Evolutionary conservation across 2,888 invertebrate species (phyloP), one percentile per base, ranked within the genome.

Genomic region (Tigriopus californicus): DNA sequence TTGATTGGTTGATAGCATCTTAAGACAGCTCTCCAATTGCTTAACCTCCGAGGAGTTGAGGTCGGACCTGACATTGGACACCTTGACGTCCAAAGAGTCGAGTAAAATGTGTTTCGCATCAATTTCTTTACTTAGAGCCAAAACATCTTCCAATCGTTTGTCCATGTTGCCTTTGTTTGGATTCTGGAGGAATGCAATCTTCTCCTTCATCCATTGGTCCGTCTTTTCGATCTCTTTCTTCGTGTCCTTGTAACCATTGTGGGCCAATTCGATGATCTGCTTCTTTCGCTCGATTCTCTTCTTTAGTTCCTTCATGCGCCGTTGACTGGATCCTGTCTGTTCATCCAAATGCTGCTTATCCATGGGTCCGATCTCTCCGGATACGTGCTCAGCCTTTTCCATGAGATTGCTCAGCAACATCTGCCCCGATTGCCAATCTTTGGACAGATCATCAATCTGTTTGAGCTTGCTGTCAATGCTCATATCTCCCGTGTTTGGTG

Each of bases 331-430:
- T 69, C 86, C 87, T 69, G 86, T 77, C 77, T 80, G 71, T 69
- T 90, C 90, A 68, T 89, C 88, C 1, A 90, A 82, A 73, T 90
- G 89, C 68, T 90, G 88, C 0, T 85, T 83, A 68, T 90, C 90
- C 63, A 89, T 74, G 70, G 88, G 88, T 69, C 85, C 65, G 22
- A 52, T 33, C 13, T 33, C 33, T 8, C 33, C 33, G 8, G 33
- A 33, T 8, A 33, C 33, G 33, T 33, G 33, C 4, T 33, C 33
- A 33, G 33, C 33, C 33, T 67, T 66, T 20, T 60, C 79, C 46
- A 81, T 80, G 33, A 33, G 33, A 8, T 33, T 33, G 33, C 33
- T 33, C 4, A 33, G 33, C 33, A 33, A 33, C 33, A 33, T 33
- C 33, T 33, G 33, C 8, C 33, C 33, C 8, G 33, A 33, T 33